Base-by-base conservation (phyloP, 2,888 invertebrate species). In the Tenthredo notha region DNA sequence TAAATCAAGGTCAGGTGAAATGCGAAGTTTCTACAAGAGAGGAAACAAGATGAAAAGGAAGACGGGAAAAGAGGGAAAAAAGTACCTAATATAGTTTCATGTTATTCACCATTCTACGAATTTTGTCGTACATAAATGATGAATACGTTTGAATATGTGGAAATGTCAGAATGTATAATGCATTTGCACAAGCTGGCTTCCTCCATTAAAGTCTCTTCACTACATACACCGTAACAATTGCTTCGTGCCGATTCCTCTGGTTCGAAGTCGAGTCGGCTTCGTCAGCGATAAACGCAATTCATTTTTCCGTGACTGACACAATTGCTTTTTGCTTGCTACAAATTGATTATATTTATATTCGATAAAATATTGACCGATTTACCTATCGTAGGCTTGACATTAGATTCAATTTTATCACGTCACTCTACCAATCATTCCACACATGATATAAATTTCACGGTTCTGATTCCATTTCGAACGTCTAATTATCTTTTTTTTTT, bases 111-210 rank as follows among this genome's bases (percentile, higher is more conserved):
- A 21, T 77, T 33, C 9, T 21, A 74, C 72, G 1, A 9, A 18
- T 5, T 50, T 50, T 54, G 12, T 29, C 1, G 3, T 21, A 77
- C 25, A 50, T 33, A 54, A 77, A 77, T 33, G 50, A 50, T 54
- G 33, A 50, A 33, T 77, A 29, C 47, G 21, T n/a, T n/a, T n/a
- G n/a, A n/a, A n/a, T 33, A 40, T 25, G 43, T 43, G 21, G 37
- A 80, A 21, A 80, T 50, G 1, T 33, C 12, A 15, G 33, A 15
- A 50, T 50, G 50, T 37, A 6, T 58, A 80, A 61, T 80, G 78
- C 37, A 80, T 80, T 58, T 80, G 58, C 78, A 80, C 58, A 29
- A 37, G 21, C 37, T 58, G 78, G 78, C 61, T 80, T 58, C 78
- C 37, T 61, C 58, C 40, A 80, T 80, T 21, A 37, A 33, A 80